Evolutionary conservation across 2,888 invertebrate genomes (phyloP), one percentile per base, ranked within the genome.

Genomic region (Stomorhina lunata): DNA sequence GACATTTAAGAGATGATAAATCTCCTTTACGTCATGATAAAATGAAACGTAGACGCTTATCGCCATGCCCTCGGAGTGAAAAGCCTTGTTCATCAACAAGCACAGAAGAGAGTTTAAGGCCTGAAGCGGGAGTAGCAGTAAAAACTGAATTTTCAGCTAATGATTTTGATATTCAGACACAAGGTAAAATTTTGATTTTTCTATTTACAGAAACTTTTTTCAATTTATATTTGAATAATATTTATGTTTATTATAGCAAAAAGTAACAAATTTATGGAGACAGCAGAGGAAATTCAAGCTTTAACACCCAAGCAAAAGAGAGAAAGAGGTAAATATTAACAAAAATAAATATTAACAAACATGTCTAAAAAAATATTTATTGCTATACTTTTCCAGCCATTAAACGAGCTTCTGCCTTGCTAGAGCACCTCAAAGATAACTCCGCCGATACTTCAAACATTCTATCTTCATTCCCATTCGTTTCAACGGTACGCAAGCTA

Each of bases 401-500:
- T 2, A 63, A 71, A 15, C 78, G 83, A 12, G 83, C 84, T 20
- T 25, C 57, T 2, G 20, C 20, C 1, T 40, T 80, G 15, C 50
- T 83, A 3, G 22, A 72, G 2, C 66, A 77, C 10, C 29, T 84
- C 7, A 79, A 77, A 9, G 50, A 61, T 5, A 5, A 1, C 1
- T 53, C 48, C 9, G 37, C 34, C 9, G 10, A 32, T 4, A 59
- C 65, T 0, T 72, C 65, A 6, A n/a, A 2, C 4, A 22, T 40
- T 0, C 37, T 78, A 3, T 73, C 68, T 7, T 32, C 65, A n/a
- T 82, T 84, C 59, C 34, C 78, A 1, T 82, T 79, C 12, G 81
- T 84, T 7, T 80, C 85, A 2, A 84, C 83, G 1, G 82, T 86
- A 12, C 80, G 85, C 9, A 86, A 84, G 72, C 48, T 86, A 6